These are phyloP conservation scores for Cartodere bifasciata DNA, from an alignment of 2,888 invertebrate genomes.

Conservation along the genomic window DNA sequence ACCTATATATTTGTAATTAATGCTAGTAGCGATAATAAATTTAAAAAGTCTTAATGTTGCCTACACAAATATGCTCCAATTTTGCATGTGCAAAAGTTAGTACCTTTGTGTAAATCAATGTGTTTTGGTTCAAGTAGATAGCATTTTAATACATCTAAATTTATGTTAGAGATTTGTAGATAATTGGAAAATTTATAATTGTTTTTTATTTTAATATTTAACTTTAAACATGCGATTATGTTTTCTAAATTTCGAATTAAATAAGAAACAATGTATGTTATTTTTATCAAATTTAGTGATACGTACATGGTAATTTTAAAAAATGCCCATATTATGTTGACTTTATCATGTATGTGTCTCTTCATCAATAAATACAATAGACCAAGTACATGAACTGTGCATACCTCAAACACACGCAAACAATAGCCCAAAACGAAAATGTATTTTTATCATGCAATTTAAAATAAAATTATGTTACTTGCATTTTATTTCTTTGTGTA, in stretches of 20 bases:
- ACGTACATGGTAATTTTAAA: constrained; percentile 1
- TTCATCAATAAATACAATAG: constrained; percentile 23
- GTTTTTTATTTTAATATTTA: constrained; percentile 28
- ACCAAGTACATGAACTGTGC: constrained; percentile 24
- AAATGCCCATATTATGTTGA: too few species aligned
- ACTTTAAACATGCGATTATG: constrained; percentile 14
- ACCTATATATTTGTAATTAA: constrained; percentile 31
- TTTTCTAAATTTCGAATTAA: too few species aligned
- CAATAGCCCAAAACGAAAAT: constrained; percentile 29
- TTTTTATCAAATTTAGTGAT: too few species aligned
- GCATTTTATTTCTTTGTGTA: constrained; percentile 18
- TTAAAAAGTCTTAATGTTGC: constrained; percentile 30
- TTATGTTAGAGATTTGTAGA: constrained; percentile 32
- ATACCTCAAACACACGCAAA: constrained; percentile 29
- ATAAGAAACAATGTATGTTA: too few species aligned
- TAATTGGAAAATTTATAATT: constrained; percentile 30
- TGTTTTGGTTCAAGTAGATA: constrained; percentile 27
- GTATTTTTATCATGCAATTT: constrained; percentile 30
- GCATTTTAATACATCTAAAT: constrained; percentile 24
- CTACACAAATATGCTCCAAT: constrained; percentile 30
- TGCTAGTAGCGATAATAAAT: constrained; percentile 23
- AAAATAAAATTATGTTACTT: constrained; percentile 31
- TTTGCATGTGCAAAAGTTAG: constrained; percentile 29
- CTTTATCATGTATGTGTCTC: too few species aligned
- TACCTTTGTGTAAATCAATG: constrained; percentile 31